Base-by-base conservation (phyloP, 1,140 invertebrate species). In the Trissolcus basalis region DNA sequence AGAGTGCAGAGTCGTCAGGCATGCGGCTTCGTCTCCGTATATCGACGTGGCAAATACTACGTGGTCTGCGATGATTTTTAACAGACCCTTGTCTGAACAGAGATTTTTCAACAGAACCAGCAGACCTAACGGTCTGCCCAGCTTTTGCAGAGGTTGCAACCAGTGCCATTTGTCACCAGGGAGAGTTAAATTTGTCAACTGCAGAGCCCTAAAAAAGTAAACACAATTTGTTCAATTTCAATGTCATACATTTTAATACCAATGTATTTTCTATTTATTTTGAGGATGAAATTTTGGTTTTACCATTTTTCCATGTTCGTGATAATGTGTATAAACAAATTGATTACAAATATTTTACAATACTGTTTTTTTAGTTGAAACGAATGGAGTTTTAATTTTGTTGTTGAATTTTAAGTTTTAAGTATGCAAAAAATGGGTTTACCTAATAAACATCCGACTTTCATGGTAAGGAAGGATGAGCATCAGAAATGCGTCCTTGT, bases 381-480 rank as follows among this genome's bases (percentile, higher is more conserved):
- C n/a, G n/a, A 47, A 47, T 47, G 6, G 16, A 15, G 14, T 19
- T 7, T 49, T 16, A 9, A 11, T 49, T 19, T n/a, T n/a, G n/a
- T n/a, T n/a, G n/a, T n/a, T n/a, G n/a, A 16, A 12, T 7, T 47
- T 39, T 11, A n/a, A 45, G 12, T 19, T n/a, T 45, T 44, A 45
- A 65, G 16, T 33, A 41, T 51, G 9, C 53, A 13, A 55, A 19
- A 35, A 49, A 50, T 32, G 27, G n/a, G n/a, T 32, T 44, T 59
- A 91, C 80, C 95, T 90, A 0, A 94, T 91, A 89, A 99, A 99
- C 51, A 95, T 93, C 68, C 93, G 93, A 12, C 95, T 96, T 79
- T 97, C 94, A 87, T 98, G 96, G 83, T 97, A 98, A 0, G 97
- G 97, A 43, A 99, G 83, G 54, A 96, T 93, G 41, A 95, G 88